Conservation (phyloP, 2,888 invertebrate genomes). For the Lottia scabra region DNA sequence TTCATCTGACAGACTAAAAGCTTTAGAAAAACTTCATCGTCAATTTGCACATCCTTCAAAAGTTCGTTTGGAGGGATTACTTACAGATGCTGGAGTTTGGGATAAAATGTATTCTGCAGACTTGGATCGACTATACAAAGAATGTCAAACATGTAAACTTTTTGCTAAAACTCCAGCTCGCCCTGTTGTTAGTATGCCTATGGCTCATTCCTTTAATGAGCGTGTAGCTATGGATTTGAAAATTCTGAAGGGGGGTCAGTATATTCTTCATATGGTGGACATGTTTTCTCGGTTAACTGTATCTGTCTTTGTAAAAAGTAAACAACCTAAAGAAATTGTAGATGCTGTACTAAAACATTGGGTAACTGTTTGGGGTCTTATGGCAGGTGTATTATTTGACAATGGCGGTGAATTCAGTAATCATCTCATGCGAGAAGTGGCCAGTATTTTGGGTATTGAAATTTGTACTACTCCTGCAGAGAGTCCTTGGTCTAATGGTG, state of each 20-base stretch:
- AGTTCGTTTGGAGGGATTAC: no score
- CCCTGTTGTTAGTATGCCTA: not conserved
- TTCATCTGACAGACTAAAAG: not conserved
- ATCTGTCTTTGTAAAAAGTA: not conserved
- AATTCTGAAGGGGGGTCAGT: constrained; percentile 1
- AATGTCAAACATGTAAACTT: not conserved
- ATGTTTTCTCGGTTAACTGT: constrained; percentile 19
- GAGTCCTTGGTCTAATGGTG: constrained; percentile 9
- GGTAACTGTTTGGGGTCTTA: constrained; percentile 13
- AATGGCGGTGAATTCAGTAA: constrained; percentile 28
- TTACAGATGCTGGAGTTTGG: not conserved
- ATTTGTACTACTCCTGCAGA: constrained; percentile 25
- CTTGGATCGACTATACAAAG: not conserved
- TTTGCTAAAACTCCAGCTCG: not conserved
- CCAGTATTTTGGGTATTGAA: constrained; percentile 19
- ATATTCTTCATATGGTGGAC: constrained; percentile 30
- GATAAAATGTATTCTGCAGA: not conserved
- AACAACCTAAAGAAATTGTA: constrained; percentile 25
- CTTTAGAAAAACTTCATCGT: not conserved
- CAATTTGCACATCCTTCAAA: not conserved
- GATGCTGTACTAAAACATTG: constrained; percentile 23
- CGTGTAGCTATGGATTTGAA: not conserved
- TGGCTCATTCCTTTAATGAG: not conserved
- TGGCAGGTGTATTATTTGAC: constrained; percentile 22
- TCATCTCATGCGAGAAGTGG: constrained; percentile 25